phyloP scores from a whole-genome alignment of 2,888 invertebrate species.

The Osedax fenrisi region DNA sequence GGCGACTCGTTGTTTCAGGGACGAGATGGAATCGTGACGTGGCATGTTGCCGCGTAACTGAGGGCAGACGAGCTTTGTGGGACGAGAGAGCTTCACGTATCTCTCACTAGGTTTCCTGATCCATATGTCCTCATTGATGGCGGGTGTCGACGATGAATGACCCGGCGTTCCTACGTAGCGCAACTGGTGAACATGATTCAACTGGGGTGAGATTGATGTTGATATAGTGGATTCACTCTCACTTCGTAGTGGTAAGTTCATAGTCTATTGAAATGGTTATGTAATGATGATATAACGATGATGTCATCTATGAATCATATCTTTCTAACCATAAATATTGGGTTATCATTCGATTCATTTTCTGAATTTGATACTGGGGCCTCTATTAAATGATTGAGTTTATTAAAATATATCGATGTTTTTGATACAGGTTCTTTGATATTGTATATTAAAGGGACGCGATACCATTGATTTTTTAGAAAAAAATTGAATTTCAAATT shows the following conservation, averaged over 20 bases:
- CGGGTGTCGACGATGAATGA: slow-evolving; percentile 64
- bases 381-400: no score
- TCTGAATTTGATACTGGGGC: no score
- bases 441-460: no score
- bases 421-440: no score
- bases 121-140: slow-evolving; percentile 62
- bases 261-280: background rate
- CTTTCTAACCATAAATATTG: background rate
- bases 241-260: background rate
- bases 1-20: background rate
- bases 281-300: background rate
- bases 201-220: background rate
- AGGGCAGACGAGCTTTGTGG: background rate
- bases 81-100: background rate
- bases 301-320: background rate
- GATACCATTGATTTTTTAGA: no score
- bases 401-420: no score
- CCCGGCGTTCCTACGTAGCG: slow-evolving; percentile 53
- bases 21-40: background rate
- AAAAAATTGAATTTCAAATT: no score
- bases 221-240: background rate
- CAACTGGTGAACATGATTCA: slow-evolving; percentile 21
- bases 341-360: background rate
- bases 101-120: background rate
- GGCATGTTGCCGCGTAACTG: background rate